Base-by-base conservation (phyloP, 2,888 invertebrate species). In the Sarcophaga caerulescens region DNA sequence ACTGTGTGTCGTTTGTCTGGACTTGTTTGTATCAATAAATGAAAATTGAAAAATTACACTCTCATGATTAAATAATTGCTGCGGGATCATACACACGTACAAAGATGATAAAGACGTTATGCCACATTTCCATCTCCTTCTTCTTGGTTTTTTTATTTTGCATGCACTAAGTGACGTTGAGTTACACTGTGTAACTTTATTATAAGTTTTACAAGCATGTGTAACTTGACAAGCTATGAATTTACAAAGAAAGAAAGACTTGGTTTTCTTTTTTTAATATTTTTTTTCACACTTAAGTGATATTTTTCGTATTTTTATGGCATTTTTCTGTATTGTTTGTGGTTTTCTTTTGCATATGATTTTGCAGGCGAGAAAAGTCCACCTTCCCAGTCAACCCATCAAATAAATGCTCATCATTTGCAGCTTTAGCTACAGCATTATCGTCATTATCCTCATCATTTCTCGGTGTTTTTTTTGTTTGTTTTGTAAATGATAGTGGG, bases 31-130 rank as follows among this genome's bases (percentile, higher is more conserved):
- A 68, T 68, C 21, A 80, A 76, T 74, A 83, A 77, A 63, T 73
- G 25, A 77, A 83, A 83, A 86, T 86, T 83, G 85, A 76, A 81
- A 86, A 86, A 77, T 86, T 86, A 81, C 83, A 86, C 80, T 77
- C 77, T 81, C 83, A 76, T 77, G 71, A 84, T 86, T 84, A 81
- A 86, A 84, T 86, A 86, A 86, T 86, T 86, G 77, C 62, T 35
- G 35, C 35, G 8, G 35, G 10, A 35, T 35, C 10, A 35, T 35
- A 78, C 52, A 52, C 52, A 52, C 52, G 14, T 52, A 52, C 62
- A 21, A 5, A 62, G 62, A 35, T 19, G 23, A 60, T 21, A 35
- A 21, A 74, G 62, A 47, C 45, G 52, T 52, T 52, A 52, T 52
- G 52, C 52, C 17, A 52, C 4, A 14, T 52, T 52, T 52, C 12